A percentile compares a stretch with the other conserved stretches of the same genome.
Evolutionary conservation across 2,113 vertebrate species (phyloP).

Genomic region (Entelurus aequoreus): DNA sequence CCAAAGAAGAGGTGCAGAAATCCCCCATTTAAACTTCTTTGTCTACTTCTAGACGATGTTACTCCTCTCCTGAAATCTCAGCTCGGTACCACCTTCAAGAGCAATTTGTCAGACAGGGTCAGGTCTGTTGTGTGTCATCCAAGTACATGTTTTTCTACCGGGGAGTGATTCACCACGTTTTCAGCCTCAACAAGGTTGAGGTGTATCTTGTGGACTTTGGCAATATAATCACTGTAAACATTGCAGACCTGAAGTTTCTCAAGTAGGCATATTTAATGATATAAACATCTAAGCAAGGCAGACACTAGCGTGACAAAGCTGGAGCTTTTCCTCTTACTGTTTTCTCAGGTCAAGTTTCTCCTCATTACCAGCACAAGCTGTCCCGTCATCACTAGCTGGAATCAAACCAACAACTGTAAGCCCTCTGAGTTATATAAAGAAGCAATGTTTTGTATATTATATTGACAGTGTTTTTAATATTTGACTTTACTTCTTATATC

Average conservation of each 20-base stretch:
- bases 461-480: neutral
- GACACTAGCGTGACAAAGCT: neutral
- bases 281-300: neutral
- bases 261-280: slow-evolving; percentile 72
- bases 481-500: neutral
- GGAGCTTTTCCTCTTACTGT: neutral
- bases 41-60: slow-evolving; percentile 73
- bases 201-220: slow-evolving; percentile 90
- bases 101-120: slow-evolving; percentile 75
- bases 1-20: neutral
- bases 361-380: slow-evolving; percentile 86
- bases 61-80: slow-evolving; percentile 75
- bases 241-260: slow-evolving; percentile 79
- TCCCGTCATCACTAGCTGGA: slow-evolving; percentile 81
- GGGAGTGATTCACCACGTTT: slow-evolving; percentile 77
- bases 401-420: slow-evolving; percentile 75
- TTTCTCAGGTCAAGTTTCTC: slow-evolving; percentile 78
- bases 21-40: neutral
- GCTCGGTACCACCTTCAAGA: slow-evolving; percentile 79
- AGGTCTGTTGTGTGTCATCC: slow-evolving; percentile 80
- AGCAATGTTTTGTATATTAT: neutral
- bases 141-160: slow-evolving; percentile 86
- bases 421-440: slow-evolving; percentile 11
- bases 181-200: slow-evolving; percentile 74
- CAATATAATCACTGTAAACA: slow-evolving; percentile 68